phyloP scores from a whole-genome alignment of 2,888 invertebrate genomes.

The Saturnia japonica region DNA sequence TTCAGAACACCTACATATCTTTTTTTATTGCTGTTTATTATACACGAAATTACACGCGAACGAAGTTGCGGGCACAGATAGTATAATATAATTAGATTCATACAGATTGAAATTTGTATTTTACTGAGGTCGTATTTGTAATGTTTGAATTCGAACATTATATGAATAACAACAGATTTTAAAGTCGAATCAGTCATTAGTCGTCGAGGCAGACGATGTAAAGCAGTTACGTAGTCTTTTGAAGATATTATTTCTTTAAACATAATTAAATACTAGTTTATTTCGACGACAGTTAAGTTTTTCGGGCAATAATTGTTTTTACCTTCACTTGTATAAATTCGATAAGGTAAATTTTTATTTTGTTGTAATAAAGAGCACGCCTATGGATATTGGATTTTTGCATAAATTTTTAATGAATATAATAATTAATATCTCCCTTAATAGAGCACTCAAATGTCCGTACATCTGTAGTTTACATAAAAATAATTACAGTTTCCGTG shows the following conservation, averaged over 20 bases:
- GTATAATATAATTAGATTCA: background rate
- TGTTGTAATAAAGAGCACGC: background rate
- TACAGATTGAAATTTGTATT: background rate
- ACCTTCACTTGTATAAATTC: background rate
- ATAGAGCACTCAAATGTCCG: background rate
- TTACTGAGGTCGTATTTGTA: background rate
- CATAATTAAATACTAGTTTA: too few species aligned
- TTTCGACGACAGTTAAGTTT: too few species aligned
- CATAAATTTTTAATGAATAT: background rate
- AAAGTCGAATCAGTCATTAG: background rate
- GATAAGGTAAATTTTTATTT: background rate
- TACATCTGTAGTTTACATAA: constrained; percentile 3
- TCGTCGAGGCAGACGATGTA: background rate
- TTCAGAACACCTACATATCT: too few species aligned
- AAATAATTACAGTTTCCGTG: constrained; percentile 33
- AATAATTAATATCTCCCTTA: background rate
- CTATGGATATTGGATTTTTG: background rate
- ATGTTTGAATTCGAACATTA: background rate
- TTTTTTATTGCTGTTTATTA: too few species aligned
- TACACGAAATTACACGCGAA: too few species aligned
- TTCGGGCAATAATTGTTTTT: too few species aligned
- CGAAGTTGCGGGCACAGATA: too few species aligned
- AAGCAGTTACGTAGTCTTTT: too few species aligned
- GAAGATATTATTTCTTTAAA: too few species aligned
- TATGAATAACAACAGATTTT: background rate